Base-by-base conservation (phyloP, 2,113 vertebrate genomes). In the Jacana jacana region DNA sequence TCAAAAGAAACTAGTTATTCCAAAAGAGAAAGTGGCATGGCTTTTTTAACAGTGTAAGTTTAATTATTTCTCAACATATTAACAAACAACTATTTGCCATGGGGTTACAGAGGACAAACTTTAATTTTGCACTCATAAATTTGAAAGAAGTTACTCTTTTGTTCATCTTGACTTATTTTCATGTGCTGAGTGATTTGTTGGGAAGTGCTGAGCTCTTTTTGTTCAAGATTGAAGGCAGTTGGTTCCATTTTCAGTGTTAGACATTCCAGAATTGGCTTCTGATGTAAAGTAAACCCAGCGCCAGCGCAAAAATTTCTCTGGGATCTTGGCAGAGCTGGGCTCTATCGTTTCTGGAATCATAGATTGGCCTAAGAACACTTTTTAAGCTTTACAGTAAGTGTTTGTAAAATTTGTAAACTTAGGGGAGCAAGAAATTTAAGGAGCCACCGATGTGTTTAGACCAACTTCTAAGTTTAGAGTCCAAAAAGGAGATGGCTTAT, bases 161-260 rank as follows among this genome's bases (percentile, higher is more conserved):
- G 89, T 85, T 86, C 86, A 22, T 94, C 75, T 89, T 87, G 44
- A 64, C 81, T 86, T 81, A 63, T 77, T 93, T 95, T 89, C 15
- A 2, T 22, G 69, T 73, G 77, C 61, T 1, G 25, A 84, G 65
- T 91, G 92, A 76, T 95, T 93, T 80, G 35, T 78, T 86, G 80
- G 65, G 80, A 64, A 89, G 86, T 52, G 35, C 33, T 31, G 82
- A 90, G 69, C 33, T 78, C 81, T 84, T 95, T 78, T 80, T 83
- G 42, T 71, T 87, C 61, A 61, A 55, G 57, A 51, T 24, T 73
- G 83, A 61, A 91, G 61, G 90, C 69, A 76, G 44, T 90, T 81
- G 61, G 61, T 96, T 94, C 80, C 69, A 94, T 95, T 96, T 96
- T 79, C 82, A n/a, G 48, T 69, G 82, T 95, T 88, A 93, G 92